Base-by-base conservation (phyloP, 2,888 invertebrate genomes). In the Thymelicus lineola region DNA sequence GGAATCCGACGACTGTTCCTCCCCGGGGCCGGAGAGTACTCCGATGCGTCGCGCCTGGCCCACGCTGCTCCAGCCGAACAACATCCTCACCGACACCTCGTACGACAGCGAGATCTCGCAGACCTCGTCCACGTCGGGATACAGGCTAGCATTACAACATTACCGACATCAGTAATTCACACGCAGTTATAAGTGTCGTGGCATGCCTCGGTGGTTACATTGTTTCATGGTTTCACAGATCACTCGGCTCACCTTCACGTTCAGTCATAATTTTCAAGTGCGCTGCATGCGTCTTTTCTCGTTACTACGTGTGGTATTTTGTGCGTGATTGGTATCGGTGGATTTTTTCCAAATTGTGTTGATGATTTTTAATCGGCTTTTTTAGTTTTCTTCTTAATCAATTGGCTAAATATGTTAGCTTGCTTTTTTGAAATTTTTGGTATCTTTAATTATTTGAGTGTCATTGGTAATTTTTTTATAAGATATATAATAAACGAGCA, bases 111-210 rank as follows among this genome's bases (percentile, higher is more conserved):
- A 97, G 84, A 95, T 97, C 72, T 97, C 97, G 5, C 96, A 97
- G 86, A 97, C 97, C 0, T 97, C 97, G 0, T 97, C 97, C 77
- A 98, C 97, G 17, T 98, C 97, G 0, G 98, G 97, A 73, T 97
- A 97, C 87, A 97, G 97, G 85, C 95, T 94, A 85, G 95, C 70
- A 70, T 70, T 60, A 53, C 70, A 20, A 64, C 63, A 62, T 63
- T 69, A 48, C 62, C 12, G 36, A 62, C 73, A 75, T 75, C 81
- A 77, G 80, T 84, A 83, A 82, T 72, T 66, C 46, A 64, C 55
- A 55, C 55, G 20, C 28, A 14, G 48, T 46, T 71, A 60, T 64
- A 57, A 48, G 66, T 72, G 71, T 71, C 65, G 71, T 72, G 70
- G 62, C 66, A 35, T 57, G 28, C 9, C 4, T 55, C 20, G 10